A percentile compares a stretch with the other conserved stretches of the same genome.
Evolutionary conservation across 2,113 vertebrate species (phyloP).

Genomic region (Ceratotherium simum): DNA sequence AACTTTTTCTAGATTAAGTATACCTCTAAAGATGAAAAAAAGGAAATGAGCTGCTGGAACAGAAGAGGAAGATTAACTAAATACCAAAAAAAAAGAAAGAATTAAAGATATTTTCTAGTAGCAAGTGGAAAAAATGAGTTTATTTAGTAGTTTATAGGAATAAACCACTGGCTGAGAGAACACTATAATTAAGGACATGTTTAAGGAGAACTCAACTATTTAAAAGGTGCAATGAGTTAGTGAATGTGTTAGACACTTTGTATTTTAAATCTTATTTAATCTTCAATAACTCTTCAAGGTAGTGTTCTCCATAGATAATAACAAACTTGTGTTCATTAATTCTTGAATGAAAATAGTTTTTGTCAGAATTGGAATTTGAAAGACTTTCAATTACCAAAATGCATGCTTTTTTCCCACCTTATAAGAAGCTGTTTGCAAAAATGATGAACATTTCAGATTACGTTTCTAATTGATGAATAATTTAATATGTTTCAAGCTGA

Average conservation of each 20-base stretch:
- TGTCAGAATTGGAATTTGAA: background rate
- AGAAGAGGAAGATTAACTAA: too few species aligned
- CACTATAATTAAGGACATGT: too few species aligned
- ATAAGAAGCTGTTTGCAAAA: background rate
- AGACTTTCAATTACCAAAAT: background rate
- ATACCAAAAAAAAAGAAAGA: too few species aligned
- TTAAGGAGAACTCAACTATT: background rate
- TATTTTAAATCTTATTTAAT: background rate
- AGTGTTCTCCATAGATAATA: too few species aligned
- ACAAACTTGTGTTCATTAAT: background rate
- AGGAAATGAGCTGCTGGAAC: too few species aligned
- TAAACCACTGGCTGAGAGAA: too few species aligned
- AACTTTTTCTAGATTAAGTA: background rate
- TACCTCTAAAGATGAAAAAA: too few species aligned
- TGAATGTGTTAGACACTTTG: background rate
- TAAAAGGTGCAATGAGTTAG: background rate
- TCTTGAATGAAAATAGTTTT: background rate
- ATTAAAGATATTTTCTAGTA: too few species aligned
- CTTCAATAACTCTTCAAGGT: background rate
- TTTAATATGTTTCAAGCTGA: background rate
- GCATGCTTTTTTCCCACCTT: background rate
- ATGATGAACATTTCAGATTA: background rate
- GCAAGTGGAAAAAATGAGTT: too few species aligned
- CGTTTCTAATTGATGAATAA: background rate
- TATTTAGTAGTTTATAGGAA: too few species aligned